Percentiles rank a stretch among this genome's conserved stretches.
Conservation (phyloP, 1,140 invertebrate species). For the Papilio aristodemus region DNA sequence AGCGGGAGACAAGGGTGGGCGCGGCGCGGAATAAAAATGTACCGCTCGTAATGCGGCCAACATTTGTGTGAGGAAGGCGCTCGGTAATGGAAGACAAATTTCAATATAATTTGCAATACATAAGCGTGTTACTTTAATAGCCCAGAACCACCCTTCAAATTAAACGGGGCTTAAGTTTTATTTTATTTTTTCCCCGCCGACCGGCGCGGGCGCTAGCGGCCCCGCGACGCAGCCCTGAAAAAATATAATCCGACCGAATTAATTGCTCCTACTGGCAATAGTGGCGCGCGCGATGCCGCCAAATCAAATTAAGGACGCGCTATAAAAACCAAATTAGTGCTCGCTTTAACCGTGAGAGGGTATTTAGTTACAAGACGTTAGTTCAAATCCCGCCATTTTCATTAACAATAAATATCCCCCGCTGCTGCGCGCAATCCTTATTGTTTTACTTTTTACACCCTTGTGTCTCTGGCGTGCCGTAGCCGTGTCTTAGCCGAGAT, state of each 20-base stretch:
- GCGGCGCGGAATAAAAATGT: conserved; percentile 77
- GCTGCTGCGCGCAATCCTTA: conserved; percentile 76
- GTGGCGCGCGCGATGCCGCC: conserved; percentile 77
- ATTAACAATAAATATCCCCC: conserved; percentile 81
- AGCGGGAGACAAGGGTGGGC: conserved; percentile 77
- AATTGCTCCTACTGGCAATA: conserved; percentile 79
- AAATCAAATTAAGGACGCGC: conserved; percentile 81
- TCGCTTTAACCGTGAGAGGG: conserved; percentile 80
- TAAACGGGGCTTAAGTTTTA: conserved; percentile 81
- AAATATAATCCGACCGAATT: conserved; percentile 81
- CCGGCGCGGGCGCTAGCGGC: conserved; percentile 54
- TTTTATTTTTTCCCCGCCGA: conserved; percentile 77
- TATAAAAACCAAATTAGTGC: conserved; percentile 82
- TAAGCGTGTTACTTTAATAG: conserved; percentile 82
- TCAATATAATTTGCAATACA: conserved; percentile 82
- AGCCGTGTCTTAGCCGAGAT: conserved; percentile 60
- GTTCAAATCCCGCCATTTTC: conserved; percentile 81
- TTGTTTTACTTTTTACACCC: conserved; percentile 81
- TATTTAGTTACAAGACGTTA: conserved; percentile 81
- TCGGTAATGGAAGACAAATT: conserved; percentile 81
- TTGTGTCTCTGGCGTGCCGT: conserved; percentile 72
- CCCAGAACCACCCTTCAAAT: conserved; percentile 82
- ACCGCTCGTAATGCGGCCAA: conserved; percentile 77
- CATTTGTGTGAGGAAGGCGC: conserved; percentile 79
- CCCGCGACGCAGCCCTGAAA: conserved; percentile 63